These are phyloP conservation scores for Nasonovia ribisnigri DNA, from an alignment of 2,888 invertebrate species.

Conservation along the genomic window DNA sequence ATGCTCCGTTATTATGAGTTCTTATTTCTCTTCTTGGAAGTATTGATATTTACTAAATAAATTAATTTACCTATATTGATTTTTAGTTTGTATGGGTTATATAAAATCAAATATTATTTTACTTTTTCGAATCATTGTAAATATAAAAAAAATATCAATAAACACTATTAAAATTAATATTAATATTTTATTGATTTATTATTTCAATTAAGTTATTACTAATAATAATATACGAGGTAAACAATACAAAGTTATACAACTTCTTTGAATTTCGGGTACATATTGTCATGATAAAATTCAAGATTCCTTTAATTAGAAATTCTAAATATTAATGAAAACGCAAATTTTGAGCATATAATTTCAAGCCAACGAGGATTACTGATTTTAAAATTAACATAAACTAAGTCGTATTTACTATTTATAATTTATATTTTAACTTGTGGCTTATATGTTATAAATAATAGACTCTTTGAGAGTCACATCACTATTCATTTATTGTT, in stretches of 20 bases:
- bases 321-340: neutral
- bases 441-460: conserved; percentile 13
- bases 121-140: neutral
- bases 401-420: neutral
- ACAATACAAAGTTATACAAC: neutral
- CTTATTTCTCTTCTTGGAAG: neutral
- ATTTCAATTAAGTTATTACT: neutral
- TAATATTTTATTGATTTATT: neutral
- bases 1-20: neutral
- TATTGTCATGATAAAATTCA: neutral
- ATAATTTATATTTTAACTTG: neutral
- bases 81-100: neutral
- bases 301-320: conserved; percentile 1
- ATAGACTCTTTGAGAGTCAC: neutral
- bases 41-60: neutral
- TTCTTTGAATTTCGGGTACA: neutral
- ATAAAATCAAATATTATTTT: conserved; percentile 4
- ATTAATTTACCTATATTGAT: neutral
- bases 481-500: conserved; percentile 5
- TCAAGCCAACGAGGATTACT: neutral
- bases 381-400: neutral
- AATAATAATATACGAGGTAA: neutral
- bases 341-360: neutral
- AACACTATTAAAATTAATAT: neutral
- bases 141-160: conserved; percentile 1